Conservation (phyloP, 2,113 vertebrate genomes). For the Procavia capensis region DNA sequence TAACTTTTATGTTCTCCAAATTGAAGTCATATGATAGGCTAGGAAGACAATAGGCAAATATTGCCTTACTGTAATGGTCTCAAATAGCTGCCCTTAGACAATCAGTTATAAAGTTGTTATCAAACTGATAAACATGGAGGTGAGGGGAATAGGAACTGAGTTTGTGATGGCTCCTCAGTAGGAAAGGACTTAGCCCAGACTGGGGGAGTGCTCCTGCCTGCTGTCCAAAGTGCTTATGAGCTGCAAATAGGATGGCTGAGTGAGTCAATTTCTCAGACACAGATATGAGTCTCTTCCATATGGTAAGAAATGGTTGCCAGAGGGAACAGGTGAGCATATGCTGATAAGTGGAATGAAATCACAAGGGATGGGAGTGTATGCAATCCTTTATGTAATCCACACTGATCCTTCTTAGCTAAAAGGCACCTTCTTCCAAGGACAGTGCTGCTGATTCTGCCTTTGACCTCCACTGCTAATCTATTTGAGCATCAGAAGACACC, state of each 20-base stretch:
- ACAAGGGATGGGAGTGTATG: not conserved
- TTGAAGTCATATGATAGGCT: not conserved
- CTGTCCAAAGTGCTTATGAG: not conserved
- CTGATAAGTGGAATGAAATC: not conserved
- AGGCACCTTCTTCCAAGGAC: not conserved
- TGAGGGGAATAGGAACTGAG: not conserved
- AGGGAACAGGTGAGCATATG: not conserved
- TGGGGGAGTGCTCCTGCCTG: not conserved
- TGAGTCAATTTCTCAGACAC: not conserved
- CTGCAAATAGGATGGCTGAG: not conserved
- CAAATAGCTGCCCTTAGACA: not conserved
- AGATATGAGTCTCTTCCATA: not conserved
- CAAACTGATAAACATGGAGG: not conserved
- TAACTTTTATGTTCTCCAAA: not conserved
- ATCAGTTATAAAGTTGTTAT: not conserved
- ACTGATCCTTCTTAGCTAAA: not conserved
- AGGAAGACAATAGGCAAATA: not conserved
- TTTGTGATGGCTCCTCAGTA: not conserved
- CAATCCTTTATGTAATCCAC: not conserved
- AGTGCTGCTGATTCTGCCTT: not conserved
- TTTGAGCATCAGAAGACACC: not conserved
- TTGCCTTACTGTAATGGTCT: not conserved
- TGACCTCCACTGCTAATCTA: not conserved
- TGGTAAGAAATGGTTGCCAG: not conserved
- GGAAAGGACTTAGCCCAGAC: not conserved